Evolutionary conservation across 2,888 invertebrate species (phyloP).

Genomic region (Minunthozetes semirufus): DNA sequence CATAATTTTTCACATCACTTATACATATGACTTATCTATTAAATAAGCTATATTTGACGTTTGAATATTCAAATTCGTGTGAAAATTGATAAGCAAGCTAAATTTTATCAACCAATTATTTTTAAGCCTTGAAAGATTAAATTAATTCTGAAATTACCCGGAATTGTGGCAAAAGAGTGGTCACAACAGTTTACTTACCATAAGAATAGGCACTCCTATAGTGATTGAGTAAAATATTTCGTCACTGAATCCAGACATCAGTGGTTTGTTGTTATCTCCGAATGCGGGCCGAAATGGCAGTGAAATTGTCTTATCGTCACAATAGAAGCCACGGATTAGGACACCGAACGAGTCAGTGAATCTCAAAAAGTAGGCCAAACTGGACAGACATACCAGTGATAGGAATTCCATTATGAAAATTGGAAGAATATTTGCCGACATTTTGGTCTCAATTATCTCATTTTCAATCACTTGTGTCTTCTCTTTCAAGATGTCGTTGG

Average conservation of each 20-base stretch:
- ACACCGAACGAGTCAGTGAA: slow-evolving; percentile 34
- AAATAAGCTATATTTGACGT: too few relatives aligned
- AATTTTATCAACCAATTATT: too few relatives aligned
- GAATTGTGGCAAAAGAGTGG: too few relatives aligned
- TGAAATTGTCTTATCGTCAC: slow-evolving; percentile 22
- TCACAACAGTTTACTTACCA: not conserved
- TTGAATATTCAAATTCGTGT: too few relatives aligned
- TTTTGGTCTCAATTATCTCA: not conserved
- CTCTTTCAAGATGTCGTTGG: not conserved
- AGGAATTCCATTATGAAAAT: slow-evolving; percentile 35
- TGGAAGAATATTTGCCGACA: slow-evolving; percentile 27
- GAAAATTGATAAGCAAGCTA: too few relatives aligned
- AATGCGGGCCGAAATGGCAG: slow-evolving; percentile 4
- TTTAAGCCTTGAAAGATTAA: too few relatives aligned
- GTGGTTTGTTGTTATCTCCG: not conserved
- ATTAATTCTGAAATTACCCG: too few relatives aligned
- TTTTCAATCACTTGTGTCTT: not conserved
- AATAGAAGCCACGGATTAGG: slow-evolving; percentile 14
- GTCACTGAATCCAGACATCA: slow-evolving; percentile 3
- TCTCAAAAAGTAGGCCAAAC: slow-evolving; percentile 34
- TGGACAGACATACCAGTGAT: slow-evolving; percentile 19
- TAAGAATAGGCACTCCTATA: not conserved
- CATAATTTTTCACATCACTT: too few relatives aligned
- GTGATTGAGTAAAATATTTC: not conserved
- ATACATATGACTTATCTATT: too few relatives aligned